A percentile compares a stretch with the other conserved stretches of the same genome.
Evolutionary conservation across 2,888 invertebrate species (phyloP).

Genomic region (Cataglyphis altisquamis): DNA sequence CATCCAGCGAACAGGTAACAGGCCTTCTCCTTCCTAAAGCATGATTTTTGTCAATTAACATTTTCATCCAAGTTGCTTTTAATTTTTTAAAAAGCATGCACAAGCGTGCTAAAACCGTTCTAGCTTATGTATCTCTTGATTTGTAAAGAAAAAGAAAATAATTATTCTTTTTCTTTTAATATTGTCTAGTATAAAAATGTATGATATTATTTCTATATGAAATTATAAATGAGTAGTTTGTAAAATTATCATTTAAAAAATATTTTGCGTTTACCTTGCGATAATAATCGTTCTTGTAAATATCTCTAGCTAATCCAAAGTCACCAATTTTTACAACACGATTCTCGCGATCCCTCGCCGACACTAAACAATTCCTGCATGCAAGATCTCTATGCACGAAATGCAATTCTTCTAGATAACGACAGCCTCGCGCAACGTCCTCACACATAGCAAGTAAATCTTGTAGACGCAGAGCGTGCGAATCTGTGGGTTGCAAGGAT

Average conservation of each 20-base stretch:
- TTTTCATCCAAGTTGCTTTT: not conserved
- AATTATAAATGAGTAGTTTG: not conserved
- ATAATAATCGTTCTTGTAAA: slow-evolving; percentile 99
- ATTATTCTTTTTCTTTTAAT: not conserved
- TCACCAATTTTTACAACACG: slow-evolving; percentile 98
- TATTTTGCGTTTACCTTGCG: slow-evolving; percentile 92
- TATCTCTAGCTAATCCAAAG: slow-evolving; percentile 98
- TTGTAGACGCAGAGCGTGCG: slow-evolving; percentile 91
- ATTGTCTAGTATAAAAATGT: not conserved
- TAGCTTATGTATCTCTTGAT: not conserved
- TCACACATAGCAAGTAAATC: slow-evolving; percentile 97
- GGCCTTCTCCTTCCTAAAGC: slow-evolving; percentile 88
- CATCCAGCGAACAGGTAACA: slow-evolving; percentile 99
- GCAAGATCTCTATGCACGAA: slow-evolving; percentile 99
- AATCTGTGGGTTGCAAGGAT: slow-evolving; percentile 88
- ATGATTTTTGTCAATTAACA: not conserved
- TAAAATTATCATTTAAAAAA: not conserved
- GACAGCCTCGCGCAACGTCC: slow-evolving; percentile 98
- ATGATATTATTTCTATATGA: not conserved
- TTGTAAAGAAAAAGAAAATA: not conserved
- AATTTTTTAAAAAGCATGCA: not conserved
- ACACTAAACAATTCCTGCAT: slow-evolving; percentile 97
- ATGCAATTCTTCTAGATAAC: slow-evolving; percentile 98
- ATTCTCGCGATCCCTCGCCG: slow-evolving; percentile 89
- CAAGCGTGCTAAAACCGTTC: not conserved